Base-by-base conservation (phyloP, 1,140 invertebrate species). In the Ceratosolen fusciceps region DNA sequence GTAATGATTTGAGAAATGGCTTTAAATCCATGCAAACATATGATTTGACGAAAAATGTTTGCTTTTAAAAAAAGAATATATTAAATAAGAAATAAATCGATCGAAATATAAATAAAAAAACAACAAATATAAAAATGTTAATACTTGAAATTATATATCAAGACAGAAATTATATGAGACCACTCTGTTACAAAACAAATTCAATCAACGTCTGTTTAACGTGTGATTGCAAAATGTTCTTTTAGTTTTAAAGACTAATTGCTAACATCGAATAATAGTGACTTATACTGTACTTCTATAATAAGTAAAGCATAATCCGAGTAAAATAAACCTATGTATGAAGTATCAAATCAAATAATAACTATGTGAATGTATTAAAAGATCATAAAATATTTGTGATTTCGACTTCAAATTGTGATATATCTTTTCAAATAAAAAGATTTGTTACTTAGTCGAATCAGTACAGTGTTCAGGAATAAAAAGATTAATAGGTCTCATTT, bases 401-500 rank as follows among this genome's bases (percentile, higher is more conserved):
- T 21, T 60, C 24, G 14, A 43, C 72, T 24, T 54, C 21, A 34
- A 37, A 65, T 56, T 75, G 72, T 70, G 65, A 80, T 80, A 80
- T 80, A 80, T 75, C 58, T 77, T 74, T 79, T 26, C 54, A 74
- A 79, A 68, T 70, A 73, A 74, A 65, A 58, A 58, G 26, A 65
- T 65, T 58, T 49, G 21, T 70, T 79, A 70, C 37, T 68, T 68
- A 71, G 52, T 75, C 26, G 52, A 62, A 71, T 43, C 47, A 68
- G 49, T 43, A 31, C 31, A 31, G 71, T 79, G 43, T 79, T 31
- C 2, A 39, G 52, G 26, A 37, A 39, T 34, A 37, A 43, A 70
- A 34, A 37, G 26, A 39, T 67, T 52, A 54, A 3, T 43, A 43
- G 1, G 26, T 43, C n/a, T 73, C 71, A 26, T 49, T 2, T 34